These are phyloP conservation scores for Forpus xanthops DNA, from an alignment of 2,797 vertebrate genomes.

Conservation along the genomic window DNA sequence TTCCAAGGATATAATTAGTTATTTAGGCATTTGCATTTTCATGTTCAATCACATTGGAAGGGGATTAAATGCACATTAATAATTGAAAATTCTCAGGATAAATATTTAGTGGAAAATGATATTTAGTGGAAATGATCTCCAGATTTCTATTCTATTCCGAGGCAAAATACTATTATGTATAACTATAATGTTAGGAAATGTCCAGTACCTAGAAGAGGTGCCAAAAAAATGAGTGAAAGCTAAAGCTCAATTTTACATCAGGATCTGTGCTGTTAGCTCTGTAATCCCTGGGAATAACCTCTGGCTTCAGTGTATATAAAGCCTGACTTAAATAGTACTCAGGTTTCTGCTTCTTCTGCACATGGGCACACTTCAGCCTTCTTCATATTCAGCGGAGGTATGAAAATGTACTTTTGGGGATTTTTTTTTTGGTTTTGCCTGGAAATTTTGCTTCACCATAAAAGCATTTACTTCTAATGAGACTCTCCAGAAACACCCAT, in stretches of 20 bases:
- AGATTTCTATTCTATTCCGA: conserved; percentile 8
- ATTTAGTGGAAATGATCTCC: background rate
- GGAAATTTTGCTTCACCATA: background rate
- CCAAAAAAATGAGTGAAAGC: background rate
- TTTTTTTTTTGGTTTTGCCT: background rate
- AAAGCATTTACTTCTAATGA: background rate
- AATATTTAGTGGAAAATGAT: background rate
- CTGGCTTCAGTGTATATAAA: conserved; percentile 11
- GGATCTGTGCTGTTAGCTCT: background rate
- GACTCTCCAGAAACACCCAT: background rate
- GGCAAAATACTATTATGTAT: background rate
- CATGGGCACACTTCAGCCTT: background rate
- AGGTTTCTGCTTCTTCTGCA: background rate
- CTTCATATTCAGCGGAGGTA: background rate
- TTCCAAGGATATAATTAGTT: background rate
- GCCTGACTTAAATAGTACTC: background rate
- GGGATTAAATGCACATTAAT: conserved; percentile 26
- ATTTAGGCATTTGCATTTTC: conserved; percentile 9
- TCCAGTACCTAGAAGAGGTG: background rate
- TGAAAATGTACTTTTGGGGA: background rate
- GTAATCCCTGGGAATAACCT: background rate
- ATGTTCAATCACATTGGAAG: background rate
- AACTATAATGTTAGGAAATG: background rate
- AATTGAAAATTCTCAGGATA: conserved; percentile 3
- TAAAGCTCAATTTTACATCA: conserved; percentile 14